phyloP scores from a whole-genome alignment of 2,797 vertebrate genomes.

The Chloroceryle amazona region DNA sequence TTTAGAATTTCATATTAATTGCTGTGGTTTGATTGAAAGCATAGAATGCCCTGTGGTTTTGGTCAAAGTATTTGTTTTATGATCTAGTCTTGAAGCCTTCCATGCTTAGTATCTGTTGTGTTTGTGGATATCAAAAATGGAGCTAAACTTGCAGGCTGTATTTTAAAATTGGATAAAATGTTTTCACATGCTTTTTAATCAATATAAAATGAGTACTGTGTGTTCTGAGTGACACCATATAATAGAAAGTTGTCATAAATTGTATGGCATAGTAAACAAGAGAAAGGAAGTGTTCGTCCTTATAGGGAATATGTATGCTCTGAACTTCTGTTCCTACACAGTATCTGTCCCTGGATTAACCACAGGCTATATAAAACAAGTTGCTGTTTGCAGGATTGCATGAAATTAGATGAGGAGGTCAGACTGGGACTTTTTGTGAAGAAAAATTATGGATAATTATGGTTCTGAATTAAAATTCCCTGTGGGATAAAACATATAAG shows the following conservation, averaged over 20 bases:
- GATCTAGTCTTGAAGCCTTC: conserved; percentile 40
- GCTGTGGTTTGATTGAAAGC: conserved; percentile 81
- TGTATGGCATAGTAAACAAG: neutral
- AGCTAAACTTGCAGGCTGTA: conserved; percentile 6
- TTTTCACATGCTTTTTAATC: conserved; percentile 38
- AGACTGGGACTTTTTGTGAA: neutral
- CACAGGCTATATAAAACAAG: neutral
- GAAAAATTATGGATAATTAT: conserved; percentile 9
- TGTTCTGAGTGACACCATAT: neutral
- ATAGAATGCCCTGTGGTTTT: conserved; percentile 73
- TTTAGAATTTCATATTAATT: conserved; percentile 89
- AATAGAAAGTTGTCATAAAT: conserved; percentile 13
- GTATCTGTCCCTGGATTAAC: neutral
- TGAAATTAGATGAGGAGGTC: neutral
- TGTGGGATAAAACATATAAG: conserved; percentile 25
- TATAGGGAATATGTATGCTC: neutral
- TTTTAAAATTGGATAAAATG: conserved; percentile 30
- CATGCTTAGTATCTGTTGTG: conserved; percentile 50
- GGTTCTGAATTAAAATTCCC: conserved; percentile 52
- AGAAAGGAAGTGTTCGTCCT: conserved; percentile 6
- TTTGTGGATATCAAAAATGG: conserved; percentile 51
- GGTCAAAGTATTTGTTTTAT: conserved; percentile 79
- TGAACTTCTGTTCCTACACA: neutral
- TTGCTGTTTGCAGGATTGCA: neutral
- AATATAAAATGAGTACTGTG: neutral